A percentile compares a stretch with the other conserved stretches of the same genome.
phyloP scores from a whole-genome alignment of 1,140 invertebrate genomes.

The Brachionus rubens region DNA sequence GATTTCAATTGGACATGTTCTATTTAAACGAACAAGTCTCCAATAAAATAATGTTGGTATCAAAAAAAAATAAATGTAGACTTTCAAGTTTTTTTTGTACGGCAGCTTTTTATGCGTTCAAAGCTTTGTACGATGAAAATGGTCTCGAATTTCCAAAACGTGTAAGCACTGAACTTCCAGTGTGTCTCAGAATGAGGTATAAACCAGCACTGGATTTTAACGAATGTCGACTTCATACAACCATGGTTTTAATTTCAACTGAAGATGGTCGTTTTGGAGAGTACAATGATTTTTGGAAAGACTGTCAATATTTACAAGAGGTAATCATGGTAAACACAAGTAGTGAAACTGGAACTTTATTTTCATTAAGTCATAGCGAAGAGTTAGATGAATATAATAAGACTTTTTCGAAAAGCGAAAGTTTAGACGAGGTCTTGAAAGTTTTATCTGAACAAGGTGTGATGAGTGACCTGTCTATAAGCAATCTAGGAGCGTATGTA shows the following conservation, averaged over 20 bases:
- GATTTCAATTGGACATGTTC: constrained; percentile 24
- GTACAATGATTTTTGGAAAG: constrained; percentile 31
- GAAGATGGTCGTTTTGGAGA: constrained; percentile 5
- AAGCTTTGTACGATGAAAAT: constrained; percentile 23
- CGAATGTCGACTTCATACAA: constrained; percentile 5
- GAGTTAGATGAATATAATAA: constrained; percentile 16
- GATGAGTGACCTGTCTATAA: neutral
- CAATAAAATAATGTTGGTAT: neutral
- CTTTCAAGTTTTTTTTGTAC: constrained; percentile 9
- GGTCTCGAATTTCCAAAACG: neutral
- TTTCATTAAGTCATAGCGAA: constrained; percentile 12
- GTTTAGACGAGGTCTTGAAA: neutral
- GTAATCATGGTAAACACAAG: constrained; percentile 1
- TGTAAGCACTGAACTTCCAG: neutral
- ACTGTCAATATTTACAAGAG: neutral
- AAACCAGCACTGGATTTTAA: neutral
- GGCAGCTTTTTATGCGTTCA: constrained; percentile 12
- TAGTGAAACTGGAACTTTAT: constrained; percentile 23
- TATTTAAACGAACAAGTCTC: neutral
- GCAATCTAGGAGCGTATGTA: neutral
- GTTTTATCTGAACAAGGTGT: neutral
- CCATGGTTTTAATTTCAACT: constrained; percentile 12
- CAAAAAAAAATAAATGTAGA: neutral
- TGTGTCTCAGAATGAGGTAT: constrained; percentile 13
- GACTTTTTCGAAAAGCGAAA: neutral